Evolutionary conservation across 2,888 invertebrate genomes (phyloP), one percentile per base, ranked within the genome.

Genomic region (Pyralis farinalis): DNA sequence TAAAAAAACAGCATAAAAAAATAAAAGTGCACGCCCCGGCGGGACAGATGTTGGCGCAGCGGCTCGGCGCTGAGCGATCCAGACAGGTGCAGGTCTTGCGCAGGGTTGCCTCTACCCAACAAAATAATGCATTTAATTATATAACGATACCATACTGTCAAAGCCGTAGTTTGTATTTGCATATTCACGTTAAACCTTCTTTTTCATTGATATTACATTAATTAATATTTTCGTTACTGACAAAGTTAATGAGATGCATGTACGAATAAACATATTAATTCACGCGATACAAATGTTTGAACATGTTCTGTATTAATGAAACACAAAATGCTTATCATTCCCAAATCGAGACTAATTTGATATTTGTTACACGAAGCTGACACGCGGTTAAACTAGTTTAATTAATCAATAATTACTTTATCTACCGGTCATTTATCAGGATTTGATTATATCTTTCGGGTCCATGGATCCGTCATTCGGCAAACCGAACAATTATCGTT

Each of bases 41-140:
- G 16, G 71, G 72, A 73, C 84, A 83, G 83, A 83, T 83, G 85
- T 74, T 71, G 73, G 74, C 74, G 79, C 71, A 71, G 16, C 16
- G 4, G 62, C 71, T 2, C 16, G 4, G 62, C 71, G 72, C 61
- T 75, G 83, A 84, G 69, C 71, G 78, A 74, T 71, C 61, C 57
- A 57, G 72, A 72, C 87, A 87, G 86, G 86, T 87, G 87, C 77
- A 69, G 55, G 48, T 42, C 35, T 29, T 35, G 12, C 58, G 27
- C 33, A 85, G 86, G 85, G 85, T 44, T 82, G 74, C 46, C 63
- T 52, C 61, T 40, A 43, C 39, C 30, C 33, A 10, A 32, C 11
- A 31, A 7, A 31, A 31, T 31, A 11, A 7, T 12, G 7, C 1
- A 8, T 12, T 38, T 31, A 22, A 22, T 37, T 37, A 35, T 12